These are phyloP conservation scores for Teleogryllus occipitalis DNA, from an alignment of 1,140 invertebrate species.

Conservation along the genomic window DNA sequence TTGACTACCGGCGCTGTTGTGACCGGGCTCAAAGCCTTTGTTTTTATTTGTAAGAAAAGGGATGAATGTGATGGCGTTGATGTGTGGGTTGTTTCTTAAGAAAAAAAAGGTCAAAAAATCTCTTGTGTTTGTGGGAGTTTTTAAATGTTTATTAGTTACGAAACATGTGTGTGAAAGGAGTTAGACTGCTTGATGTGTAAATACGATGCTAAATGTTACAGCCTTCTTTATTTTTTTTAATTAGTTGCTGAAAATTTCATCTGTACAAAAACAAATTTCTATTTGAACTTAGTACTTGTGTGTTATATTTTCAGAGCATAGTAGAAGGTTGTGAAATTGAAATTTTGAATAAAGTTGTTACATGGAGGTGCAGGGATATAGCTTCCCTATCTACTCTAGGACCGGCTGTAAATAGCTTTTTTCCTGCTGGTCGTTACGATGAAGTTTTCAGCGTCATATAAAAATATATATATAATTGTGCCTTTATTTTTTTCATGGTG, in stretches of 20 bases:
- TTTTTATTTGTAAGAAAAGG: conserved; percentile 5
- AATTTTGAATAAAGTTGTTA: conserved; percentile 15
- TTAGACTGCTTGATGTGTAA: conserved; percentile 23
- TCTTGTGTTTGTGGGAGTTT: background rate
- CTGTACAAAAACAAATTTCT: background rate
- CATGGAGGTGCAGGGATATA: background rate
- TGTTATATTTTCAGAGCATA: background rate
- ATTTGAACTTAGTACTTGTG: background rate
- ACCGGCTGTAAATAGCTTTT: background rate
- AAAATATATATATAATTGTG: conserved; percentile 15
- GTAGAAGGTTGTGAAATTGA: conserved; percentile 14
- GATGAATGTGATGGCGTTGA: conserved; percentile 7
- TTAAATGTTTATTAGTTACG: conserved; percentile 2
- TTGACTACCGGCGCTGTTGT: background rate
- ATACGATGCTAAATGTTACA: conserved; percentile 20
- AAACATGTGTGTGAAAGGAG: conserved; percentile 20
- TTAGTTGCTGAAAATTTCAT: conserved; percentile 22
- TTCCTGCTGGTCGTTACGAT: background rate
- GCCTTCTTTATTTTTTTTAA: conserved; percentile 18
- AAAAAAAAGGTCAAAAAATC: background rate
- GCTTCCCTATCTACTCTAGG: background rate
- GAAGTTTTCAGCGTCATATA: conserved; percentile 15
- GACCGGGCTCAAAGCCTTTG: background rate
- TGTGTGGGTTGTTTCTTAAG: conserved; percentile 12
- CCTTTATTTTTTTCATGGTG: conserved; percentile 20